A percentile compares a stretch with the other conserved stretches of the same genome.
Conservation (phyloP, 92 coral and sea anemone species). For the Pocillopora grandis region DNA sequence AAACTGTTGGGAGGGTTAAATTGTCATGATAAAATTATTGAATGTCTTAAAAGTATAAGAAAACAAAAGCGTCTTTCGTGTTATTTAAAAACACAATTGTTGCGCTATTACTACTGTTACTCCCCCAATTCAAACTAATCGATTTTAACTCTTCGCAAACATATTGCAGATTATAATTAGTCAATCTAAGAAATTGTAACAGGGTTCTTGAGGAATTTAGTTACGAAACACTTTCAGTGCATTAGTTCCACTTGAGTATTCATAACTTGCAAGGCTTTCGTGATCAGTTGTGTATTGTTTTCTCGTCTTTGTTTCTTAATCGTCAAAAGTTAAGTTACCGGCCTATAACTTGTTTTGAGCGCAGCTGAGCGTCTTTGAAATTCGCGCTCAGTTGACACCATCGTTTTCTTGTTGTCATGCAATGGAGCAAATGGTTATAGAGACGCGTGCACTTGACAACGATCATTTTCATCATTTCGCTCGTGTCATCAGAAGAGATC, state of each 20-base stretch:
- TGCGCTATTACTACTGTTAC: not conserved
- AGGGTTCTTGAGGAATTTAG: slow-evolving; percentile 23
- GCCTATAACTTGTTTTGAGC: slow-evolving; percentile 9
- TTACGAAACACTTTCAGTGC: slow-evolving; percentile 31
- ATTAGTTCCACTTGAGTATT: slow-evolving; percentile 24
- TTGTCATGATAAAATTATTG: not conserved
- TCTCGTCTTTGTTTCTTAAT: slow-evolving; percentile 1
- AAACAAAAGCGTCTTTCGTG: slow-evolving; percentile 28
- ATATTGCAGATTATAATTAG: not conserved
- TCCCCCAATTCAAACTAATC: slow-evolving; percentile 4
- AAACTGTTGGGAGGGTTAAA: slow-evolving; percentile 19
- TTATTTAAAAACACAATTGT: not conserved
- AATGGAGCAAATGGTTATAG: slow-evolving; percentile 1
- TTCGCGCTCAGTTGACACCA: slow-evolving; percentile 18
- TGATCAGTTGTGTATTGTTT: slow-evolving; percentile 24
- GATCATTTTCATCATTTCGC: slow-evolving; percentile 19
- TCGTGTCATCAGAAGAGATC: slow-evolving; percentile 3
- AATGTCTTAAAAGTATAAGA: slow-evolving; percentile 11
- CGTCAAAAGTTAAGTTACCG: not conserved
- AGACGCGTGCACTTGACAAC: slow-evolving; percentile 23
- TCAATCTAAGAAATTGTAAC: not conserved
- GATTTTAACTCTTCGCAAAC: not conserved
- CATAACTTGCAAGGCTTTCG: slow-evolving; percentile 27
- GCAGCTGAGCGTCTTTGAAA: slow-evolving; percentile 24
- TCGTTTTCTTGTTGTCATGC: slow-evolving; percentile 27